A percentile compares a stretch with the other conserved stretches of the same genome.
These are phyloP conservation scores for Gobio gobio DNA, from an alignment of 2,113 vertebrate species.

Conservation along the genomic window DNA sequence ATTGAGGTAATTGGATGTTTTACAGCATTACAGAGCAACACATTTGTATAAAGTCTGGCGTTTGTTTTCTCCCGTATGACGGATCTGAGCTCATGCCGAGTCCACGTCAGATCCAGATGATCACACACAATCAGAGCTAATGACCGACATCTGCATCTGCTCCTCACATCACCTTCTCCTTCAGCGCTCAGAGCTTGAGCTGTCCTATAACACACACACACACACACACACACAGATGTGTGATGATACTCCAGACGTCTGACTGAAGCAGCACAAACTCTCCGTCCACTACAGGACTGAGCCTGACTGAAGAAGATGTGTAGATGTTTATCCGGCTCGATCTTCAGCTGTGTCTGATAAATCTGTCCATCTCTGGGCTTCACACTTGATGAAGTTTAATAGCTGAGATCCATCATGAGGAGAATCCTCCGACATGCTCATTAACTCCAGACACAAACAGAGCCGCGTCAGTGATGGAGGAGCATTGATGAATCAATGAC, in stretches of 20 bases:
- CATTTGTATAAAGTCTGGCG: neutral
- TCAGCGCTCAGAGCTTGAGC: neutral
- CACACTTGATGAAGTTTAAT: conserved; percentile 1
- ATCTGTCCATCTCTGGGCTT: neutral
- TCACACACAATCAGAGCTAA: neutral
- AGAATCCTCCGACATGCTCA: neutral
- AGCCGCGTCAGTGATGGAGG: neutral
- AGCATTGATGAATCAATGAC: neutral
- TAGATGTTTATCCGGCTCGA: neutral
- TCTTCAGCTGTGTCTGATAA: neutral
- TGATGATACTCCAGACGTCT: neutral
- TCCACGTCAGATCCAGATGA: no score
- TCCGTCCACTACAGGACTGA: neutral
- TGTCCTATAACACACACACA: neutral
- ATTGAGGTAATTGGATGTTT: neutral
- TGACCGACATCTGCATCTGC: neutral
- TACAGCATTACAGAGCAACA: neutral
- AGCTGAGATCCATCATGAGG: neutral
- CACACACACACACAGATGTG: neutral
- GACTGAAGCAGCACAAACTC: neutral
- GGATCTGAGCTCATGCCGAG: neutral
- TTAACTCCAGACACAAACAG: neutral
- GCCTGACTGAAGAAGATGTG: neutral
- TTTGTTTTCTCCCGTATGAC: neutral
- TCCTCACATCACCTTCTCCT: neutral